Conservation (phyloP, 2,888 invertebrate species). For the Bellardia pandia region DNA sequence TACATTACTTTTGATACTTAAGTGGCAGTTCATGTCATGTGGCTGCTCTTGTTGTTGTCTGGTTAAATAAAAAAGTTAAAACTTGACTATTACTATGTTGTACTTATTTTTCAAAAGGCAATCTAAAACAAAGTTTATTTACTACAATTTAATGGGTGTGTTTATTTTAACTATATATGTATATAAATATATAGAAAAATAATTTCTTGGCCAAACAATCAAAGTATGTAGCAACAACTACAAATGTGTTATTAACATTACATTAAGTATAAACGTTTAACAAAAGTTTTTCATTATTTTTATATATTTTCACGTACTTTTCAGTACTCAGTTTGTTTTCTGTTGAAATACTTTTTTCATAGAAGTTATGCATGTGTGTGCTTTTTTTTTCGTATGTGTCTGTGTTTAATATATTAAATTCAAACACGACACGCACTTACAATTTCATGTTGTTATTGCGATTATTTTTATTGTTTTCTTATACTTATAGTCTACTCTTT, state of each 20-base stretch:
- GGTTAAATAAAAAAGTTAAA: constrained; percentile 9
- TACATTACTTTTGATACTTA: constrained; percentile 45
- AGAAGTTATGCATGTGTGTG: background rate
- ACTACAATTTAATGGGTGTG: constrained; percentile 55
- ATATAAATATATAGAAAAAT: background rate
- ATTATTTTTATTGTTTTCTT: constrained; percentile 72
- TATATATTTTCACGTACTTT: background rate
- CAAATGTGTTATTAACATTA: constrained; percentile 66
- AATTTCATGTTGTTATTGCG: constrained; percentile 67
- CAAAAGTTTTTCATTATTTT: constrained; percentile 67
- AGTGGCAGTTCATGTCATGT: constrained; percentile 55
- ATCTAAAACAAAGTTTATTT: constrained; percentile 20
- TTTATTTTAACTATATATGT: constrained; percentile 50
- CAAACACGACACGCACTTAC: constrained; percentile 79
- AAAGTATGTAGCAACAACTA: constrained; percentile 52
- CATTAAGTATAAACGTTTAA: constrained; percentile 64
- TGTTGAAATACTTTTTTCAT: constrained; percentile 2
- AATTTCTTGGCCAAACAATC: constrained; percentile 45
- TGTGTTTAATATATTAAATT: constrained; percentile 79
- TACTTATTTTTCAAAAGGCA: background rate
- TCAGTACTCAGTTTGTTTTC: background rate
- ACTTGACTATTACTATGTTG: background rate
- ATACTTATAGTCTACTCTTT: constrained; percentile 24
- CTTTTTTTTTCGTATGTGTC: background rate
- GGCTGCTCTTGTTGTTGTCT: constrained; percentile 1